Evolutionary conservation across 1,140 invertebrate genomes (phyloP), one percentile per base, ranked within the genome.

Genomic region (Antheraea pernyi): DNA sequence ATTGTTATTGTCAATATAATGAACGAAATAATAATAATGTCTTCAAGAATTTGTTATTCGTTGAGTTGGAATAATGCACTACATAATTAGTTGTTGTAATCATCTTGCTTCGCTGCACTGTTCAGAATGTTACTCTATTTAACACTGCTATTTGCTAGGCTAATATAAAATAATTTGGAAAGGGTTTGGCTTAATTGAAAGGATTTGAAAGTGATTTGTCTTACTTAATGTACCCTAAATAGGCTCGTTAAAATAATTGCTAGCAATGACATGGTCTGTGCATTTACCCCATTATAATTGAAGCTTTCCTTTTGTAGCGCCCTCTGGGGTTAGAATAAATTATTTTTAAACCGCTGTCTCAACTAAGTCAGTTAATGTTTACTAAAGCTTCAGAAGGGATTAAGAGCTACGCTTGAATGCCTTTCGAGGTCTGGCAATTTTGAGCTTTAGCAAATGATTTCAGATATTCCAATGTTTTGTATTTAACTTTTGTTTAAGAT

Each of bases 241-340:
- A 19, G n/a, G 59, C 63, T 69, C 36, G 36, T 59, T 58, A 65
- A 30, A 59, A 62, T 69, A 69, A 69, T 69, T 65, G 62, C 62
- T 37, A 19, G 16, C 61, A 69, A 69, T 69, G 68, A 59, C 62
- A 69, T 59, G 46, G 61, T 46, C 64, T 67, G 19, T 67, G 59
- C 59, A 65, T 59, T 70, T 66, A 65, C 61, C 61, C 61, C 61
- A 63, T 63, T 37, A 37, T 63, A 63, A 63, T 63, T 63, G 37
- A 63, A 36, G 19, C 10, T 36, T 16, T 63, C 61, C 61, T 22
- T 36, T 36, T 37, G 46, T 53, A 53, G 16, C 61, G 13, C 30
- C 61, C 30, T 37, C 7, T 37, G 61, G 61, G 61, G 61, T 63
- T 63, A 63, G 61, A 63, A 63, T 63, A 63, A 63, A 63, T 63